phyloP scores from a whole-genome alignment of 2,888 invertebrate genomes.

The Alviniconcha strummeri region DNA sequence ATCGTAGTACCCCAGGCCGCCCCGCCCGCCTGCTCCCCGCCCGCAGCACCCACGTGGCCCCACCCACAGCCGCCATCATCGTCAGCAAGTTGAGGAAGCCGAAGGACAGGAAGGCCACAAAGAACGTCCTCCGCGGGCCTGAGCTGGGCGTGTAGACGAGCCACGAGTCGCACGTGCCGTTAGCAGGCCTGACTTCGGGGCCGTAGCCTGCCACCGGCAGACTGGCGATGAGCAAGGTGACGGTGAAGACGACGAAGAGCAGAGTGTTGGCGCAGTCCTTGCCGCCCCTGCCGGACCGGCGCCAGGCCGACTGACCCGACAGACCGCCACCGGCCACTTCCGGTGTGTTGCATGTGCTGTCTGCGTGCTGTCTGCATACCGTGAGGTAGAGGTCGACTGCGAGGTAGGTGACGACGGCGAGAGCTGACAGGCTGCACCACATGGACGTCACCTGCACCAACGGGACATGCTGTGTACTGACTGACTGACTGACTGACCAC shows the following conservation, averaged over 20 bases:
- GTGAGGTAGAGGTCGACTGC: slow-evolving; percentile 51
- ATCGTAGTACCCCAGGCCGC: slow-evolving; percentile 20
- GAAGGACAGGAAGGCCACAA: slow-evolving; percentile 49
- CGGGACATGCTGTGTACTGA: too few relatives aligned
- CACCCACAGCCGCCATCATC: slow-evolving; percentile 36
- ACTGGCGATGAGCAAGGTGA: slow-evolving; percentile 49
- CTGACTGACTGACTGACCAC: too few relatives aligned
- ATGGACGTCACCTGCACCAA: slow-evolving; percentile 56
- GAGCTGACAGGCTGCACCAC: slow-evolving; percentile 55
- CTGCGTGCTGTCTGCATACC: slow-evolving; percentile 24
- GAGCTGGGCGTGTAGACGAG: slow-evolving; percentile 47
- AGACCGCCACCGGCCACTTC: neutral
- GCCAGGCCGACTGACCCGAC: too few relatives aligned
- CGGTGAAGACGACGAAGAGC: slow-evolving; percentile 46
- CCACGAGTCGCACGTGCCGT: slow-evolving; percentile 54
- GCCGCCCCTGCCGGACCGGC: neutral
- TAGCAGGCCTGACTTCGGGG: slow-evolving; percentile 46
- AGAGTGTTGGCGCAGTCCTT: slow-evolving; percentile 45
- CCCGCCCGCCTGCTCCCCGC: slow-evolving; percentile 19
- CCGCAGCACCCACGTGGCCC: slow-evolving; percentile 40
- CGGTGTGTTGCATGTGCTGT: neutral
- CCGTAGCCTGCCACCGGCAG: slow-evolving; percentile 59
- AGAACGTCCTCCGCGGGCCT: slow-evolving; percentile 48
- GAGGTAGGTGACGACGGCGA: slow-evolving; percentile 56
- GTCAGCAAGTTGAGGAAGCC: slow-evolving; percentile 52